Conservation (phyloP, 2,888 invertebrate species). For the Hipparchia sbordonii region DNA sequence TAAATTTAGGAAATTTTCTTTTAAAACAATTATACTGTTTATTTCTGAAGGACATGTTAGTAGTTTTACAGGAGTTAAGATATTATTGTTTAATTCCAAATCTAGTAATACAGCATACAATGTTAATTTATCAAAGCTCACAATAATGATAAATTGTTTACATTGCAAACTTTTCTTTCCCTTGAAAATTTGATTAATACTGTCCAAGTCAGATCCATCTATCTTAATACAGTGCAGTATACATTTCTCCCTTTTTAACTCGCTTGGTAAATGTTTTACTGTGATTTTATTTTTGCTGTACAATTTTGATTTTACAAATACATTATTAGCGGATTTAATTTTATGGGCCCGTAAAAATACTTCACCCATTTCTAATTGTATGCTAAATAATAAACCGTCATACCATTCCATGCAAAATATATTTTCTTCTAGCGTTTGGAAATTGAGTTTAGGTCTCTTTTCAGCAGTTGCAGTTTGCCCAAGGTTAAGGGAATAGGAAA, state of each 20-base stretch:
- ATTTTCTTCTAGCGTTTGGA: conserved; percentile 50
- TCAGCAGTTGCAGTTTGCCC: conserved; percentile 50
- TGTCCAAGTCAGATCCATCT: conserved; percentile 25
- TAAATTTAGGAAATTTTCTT: conserved; percentile 45
- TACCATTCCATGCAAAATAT: conserved; percentile 45
- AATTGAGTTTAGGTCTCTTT: conserved; percentile 33
- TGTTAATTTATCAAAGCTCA: conserved; percentile 33
- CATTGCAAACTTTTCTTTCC: conserved; percentile 3
- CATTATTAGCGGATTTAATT: conserved; percentile 43
- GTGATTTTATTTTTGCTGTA: not conserved
- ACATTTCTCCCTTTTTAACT: conserved; percentile 19
- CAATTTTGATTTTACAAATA: not conserved
- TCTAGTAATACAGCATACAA: conserved; percentile 27
- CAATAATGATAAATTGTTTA: conserved; percentile 40
- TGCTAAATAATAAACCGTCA: conserved; percentile 49
- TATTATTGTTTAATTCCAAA: conserved; percentile 31
- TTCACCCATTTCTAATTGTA: conserved; percentile 51
- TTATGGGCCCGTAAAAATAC: conserved; percentile 54
- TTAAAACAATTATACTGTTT: conserved; percentile 52
- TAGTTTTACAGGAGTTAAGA: conserved; percentile 52
- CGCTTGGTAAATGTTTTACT: not conserved
- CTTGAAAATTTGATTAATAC: conserved; percentile 32
- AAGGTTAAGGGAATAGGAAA: conserved; percentile 59
- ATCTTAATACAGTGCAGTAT: conserved; percentile 24
- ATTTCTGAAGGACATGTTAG: conserved; percentile 64